phyloP scores from a whole-genome alignment of 2,113 vertebrate genomes.

The Calypte anna region DNA sequence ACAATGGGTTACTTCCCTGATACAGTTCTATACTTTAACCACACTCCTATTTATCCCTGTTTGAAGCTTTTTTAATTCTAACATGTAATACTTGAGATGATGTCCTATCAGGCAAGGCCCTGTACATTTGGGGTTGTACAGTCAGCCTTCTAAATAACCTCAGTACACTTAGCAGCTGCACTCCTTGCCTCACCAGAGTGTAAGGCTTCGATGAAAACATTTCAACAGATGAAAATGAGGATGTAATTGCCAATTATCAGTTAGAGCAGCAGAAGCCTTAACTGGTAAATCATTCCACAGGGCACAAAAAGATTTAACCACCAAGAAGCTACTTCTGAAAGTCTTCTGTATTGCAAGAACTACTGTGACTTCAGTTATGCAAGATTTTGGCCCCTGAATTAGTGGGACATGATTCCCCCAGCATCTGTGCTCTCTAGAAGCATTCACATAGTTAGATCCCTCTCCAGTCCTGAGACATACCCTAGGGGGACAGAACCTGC shows the following conservation, averaged over 20 bases:
- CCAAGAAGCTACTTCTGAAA: background rate
- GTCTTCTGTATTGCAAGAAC: background rate
- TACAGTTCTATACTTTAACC: background rate
- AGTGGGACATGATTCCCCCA: background rate
- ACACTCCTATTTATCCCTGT: background rate
- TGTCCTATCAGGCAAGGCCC: fast-evolving
- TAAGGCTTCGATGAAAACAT: background rate
- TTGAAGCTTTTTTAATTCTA: background rate
- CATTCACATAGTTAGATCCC: background rate
- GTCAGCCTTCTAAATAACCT: background rate
- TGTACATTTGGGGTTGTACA: fast-evolving
- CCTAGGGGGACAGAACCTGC: background rate
- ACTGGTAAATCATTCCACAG: background rate
- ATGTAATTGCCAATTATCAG: background rate
- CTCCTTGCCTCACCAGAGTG: fast-evolving
- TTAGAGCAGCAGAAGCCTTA: background rate
- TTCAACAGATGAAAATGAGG: background rate
- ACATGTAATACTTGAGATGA: fast-evolving
- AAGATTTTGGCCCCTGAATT: background rate
- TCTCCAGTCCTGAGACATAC: background rate
- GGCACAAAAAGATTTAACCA: background rate
- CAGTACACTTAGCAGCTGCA: background rate
- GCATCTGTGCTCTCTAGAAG: background rate
- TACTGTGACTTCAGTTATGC: fast-evolving
- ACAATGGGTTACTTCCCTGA: fast-evolving